A percentile compares a stretch with the other conserved stretches of the same genome.
phyloP scores from a whole-genome alignment of 2,888 invertebrate species.

The Drosophila longiperda region DNA sequence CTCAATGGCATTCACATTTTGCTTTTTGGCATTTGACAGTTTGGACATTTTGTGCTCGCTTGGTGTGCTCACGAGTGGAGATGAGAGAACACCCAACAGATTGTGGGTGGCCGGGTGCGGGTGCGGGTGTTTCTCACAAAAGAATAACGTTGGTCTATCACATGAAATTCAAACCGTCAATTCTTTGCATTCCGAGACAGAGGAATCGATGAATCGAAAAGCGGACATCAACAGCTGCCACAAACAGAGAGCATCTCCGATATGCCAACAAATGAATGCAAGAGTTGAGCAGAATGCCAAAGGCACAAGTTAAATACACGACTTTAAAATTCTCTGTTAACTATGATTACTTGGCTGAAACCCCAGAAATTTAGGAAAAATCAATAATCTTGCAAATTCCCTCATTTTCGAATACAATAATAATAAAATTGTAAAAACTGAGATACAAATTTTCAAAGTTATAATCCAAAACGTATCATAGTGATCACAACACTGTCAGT shows the following conservation, averaged over 20 bases:
- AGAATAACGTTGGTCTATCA: slow-evolving; percentile 61
- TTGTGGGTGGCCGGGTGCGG: neutral
- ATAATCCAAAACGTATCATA: neutral
- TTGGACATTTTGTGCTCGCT: slow-evolving; percentile 74
- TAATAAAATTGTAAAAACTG: neutral
- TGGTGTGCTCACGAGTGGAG: slow-evolving; percentile 47
- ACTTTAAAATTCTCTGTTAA: slow-evolving; percentile 2
- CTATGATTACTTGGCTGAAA: neutral
- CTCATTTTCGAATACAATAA: neutral
- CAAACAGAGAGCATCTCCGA: slow-evolving; percentile 3
- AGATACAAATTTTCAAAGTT: neutral
- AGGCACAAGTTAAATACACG: neutral
- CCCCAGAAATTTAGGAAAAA: neutral
- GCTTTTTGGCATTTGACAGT: slow-evolving; percentile 79
- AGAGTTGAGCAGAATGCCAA: slow-evolving; percentile 19
- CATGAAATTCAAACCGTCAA: slow-evolving; percentile 70
- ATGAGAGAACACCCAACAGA: neutral
- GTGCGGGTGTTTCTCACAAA: slow-evolving; percentile 19
- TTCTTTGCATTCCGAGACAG: slow-evolving; percentile 58
- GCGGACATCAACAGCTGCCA: neutral
- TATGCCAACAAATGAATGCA: slow-evolving; percentile 33
- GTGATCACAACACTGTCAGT: neutral
- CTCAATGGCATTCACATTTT: slow-evolving; percentile 68
- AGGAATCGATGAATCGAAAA: slow-evolving; percentile 4
- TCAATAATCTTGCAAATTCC: neutral